These are phyloP conservation scores for Daboia siamensis DNA, from an alignment of 2,113 vertebrate species.

Conservation along the genomic window DNA sequence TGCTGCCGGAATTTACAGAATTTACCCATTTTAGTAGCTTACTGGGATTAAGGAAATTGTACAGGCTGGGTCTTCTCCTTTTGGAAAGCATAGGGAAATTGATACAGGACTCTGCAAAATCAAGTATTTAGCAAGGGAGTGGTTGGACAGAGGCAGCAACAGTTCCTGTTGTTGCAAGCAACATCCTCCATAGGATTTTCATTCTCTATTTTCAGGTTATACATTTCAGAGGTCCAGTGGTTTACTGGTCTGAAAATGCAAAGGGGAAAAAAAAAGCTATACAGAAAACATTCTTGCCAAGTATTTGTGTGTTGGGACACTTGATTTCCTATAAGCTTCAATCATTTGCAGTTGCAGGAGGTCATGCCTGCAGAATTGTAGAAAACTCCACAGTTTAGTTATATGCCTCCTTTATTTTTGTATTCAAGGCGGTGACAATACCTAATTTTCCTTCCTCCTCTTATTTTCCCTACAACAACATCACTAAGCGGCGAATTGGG, in stretches of 20 bases:
- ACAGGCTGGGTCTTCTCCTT: neutral
- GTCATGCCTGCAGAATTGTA: neutral
- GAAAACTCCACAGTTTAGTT: neutral
- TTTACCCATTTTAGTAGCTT: neutral
- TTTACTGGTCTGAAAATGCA: neutral
- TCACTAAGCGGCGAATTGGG: neutral
- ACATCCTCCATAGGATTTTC: neutral
- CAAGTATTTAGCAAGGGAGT: neutral
- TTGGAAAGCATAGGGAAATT: neutral
- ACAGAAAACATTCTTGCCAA: neutral
- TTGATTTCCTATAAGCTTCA: neutral
- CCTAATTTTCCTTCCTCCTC: neutral
- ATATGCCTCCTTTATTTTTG: neutral
- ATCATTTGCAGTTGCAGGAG: neutral
- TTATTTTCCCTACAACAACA: neutral
- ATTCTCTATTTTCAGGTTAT: neutral
- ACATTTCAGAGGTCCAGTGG: neutral
- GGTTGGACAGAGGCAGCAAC: neutral
- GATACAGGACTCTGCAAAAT: neutral
- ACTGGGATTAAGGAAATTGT: neutral
- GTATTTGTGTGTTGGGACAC: neutral
- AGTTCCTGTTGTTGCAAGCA: neutral
- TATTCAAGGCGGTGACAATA: neutral
- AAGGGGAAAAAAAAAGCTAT: neutral
- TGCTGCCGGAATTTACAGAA: neutral